These are phyloP conservation scores for Lutjanus argentimaculatus DNA, from an alignment of 2,797 vertebrate genomes.

Conservation along the genomic window DNA sequence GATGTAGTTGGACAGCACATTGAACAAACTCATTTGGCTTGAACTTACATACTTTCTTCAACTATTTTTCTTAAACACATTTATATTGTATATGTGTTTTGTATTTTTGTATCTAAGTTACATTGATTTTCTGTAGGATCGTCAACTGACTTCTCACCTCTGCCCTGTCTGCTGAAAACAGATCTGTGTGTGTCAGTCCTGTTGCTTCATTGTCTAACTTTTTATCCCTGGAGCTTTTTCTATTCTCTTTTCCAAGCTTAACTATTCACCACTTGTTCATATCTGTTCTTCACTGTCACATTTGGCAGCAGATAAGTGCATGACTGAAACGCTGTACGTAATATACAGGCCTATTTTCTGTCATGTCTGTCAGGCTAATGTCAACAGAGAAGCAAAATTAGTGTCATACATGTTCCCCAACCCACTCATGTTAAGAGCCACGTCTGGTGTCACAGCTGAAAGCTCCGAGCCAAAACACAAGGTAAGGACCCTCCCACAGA, in stretches of 20 bases:
- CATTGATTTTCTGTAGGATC: constrained; percentile 1
- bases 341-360: constrained; percentile 56
- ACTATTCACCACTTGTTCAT: constrained; percentile 33
- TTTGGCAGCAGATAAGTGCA: constrained; percentile 55
- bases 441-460: constrained; percentile 45
- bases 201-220: background rate
- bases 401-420: constrained; percentile 52
- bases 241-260: constrained; percentile 14
- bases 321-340: constrained; percentile 55
- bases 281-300: constrained; percentile 44
- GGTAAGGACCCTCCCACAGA: constrained; percentile 37
- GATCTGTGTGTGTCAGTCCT: constrained; percentile 11
- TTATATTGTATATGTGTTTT: background rate
- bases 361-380: constrained; percentile 67
- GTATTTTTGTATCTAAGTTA: background rate
- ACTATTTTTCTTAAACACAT: background rate
- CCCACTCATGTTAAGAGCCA: constrained; percentile 42
- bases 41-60: background rate
- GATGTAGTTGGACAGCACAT: too few relatives aligned
- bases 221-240: constrained; percentile 23
- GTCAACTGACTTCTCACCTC: constrained; percentile 9
- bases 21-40: too few relatives aligned
- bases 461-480: constrained; percentile 42
- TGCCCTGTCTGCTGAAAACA: constrained; percentile 20
- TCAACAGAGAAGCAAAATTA: constrained; percentile 66